Base-by-base conservation (phyloP, 2,113 vertebrate genomes). In the Microtus oregoni region DNA sequence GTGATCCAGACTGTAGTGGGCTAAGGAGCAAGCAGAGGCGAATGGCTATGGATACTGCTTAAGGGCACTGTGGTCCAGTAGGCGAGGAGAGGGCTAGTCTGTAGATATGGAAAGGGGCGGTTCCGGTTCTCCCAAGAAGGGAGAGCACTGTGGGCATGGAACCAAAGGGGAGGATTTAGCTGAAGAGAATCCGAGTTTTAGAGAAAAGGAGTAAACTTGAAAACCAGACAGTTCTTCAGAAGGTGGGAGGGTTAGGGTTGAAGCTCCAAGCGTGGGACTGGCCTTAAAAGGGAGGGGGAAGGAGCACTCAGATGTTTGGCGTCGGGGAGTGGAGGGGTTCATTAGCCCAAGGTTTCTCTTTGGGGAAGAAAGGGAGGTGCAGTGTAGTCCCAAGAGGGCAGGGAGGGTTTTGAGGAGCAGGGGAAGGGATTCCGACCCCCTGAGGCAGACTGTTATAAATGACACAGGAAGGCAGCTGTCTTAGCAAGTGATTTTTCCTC, bases 161-260 rank as follows among this genome's bases (percentile, higher is more conserved):
- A 20, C 63, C 26, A 47, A 52, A 79, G 24, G 50, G 78, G 47
- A 77, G 52, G 55, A 65, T 35, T 61, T 72, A 55, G 26, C 67
- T 63, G 44, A 89, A 72, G 77, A 86, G 82, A 88, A 94, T 35
- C 68, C n/a, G 65, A 86, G 19, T 38, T 95, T 85, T 67, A 83
- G 89, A 88, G 35, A 79, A 50, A 76, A 52, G 47, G 38, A 87
- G 32, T 73, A 38, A 88, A 67, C 86, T n/a, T 55, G 47, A 88
- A 89, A 67, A 91, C 55, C 12, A 9, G 8, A 12, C 22, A 50
- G 50, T 81, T 65, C 30, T 91, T 93, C 28, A 92, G 88, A 88
- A 92, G 14, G 52, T 63, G 30, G 61, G 79, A 83, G 77, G 6
- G 35, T 19, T n/a, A 7, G 68, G 72, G 82, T 41, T 20, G 50